Conservation (phyloP, 2,797 vertebrate species). For the Enteromius trimaculatus region DNA sequence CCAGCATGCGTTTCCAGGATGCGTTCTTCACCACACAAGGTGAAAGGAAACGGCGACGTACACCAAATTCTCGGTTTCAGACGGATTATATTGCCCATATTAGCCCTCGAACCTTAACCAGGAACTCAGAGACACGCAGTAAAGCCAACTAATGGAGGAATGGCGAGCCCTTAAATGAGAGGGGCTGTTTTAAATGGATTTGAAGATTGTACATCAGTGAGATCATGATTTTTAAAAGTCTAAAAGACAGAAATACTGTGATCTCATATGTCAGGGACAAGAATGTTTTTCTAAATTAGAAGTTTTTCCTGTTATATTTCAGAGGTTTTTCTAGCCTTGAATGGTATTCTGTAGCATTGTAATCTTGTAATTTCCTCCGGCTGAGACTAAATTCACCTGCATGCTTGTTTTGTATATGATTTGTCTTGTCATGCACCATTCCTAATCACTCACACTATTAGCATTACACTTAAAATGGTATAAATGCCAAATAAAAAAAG, state of each 20-base stretch:
- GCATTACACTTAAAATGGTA: constrained; percentile 1
- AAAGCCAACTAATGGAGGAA: constrained; percentile 48
- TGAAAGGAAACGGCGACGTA: constrained; percentile 90
- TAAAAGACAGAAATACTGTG: constrained; percentile 15
- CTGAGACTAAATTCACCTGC: constrained; percentile 31
- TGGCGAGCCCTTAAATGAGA: background rate
- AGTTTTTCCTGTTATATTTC: constrained; percentile 45
- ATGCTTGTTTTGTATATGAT: constrained; percentile 47
- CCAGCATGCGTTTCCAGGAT: constrained; percentile 95
- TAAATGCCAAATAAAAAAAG: constrained; percentile 21
- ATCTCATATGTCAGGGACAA: constrained; percentile 43
- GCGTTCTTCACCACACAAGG: constrained; percentile 89
- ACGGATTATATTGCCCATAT: constrained; percentile 87
- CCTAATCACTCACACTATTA: constrained; percentile 38
- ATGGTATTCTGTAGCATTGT: background rate
- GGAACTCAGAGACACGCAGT: constrained; percentile 41
- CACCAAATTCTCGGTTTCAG: constrained; percentile 92
- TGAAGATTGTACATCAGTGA: constrained; percentile 37
- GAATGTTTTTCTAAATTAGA: constrained; percentile 52
- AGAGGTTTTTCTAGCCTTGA: constrained; percentile 38
- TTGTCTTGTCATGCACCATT: constrained; percentile 36
- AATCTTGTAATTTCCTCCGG: constrained; percentile 11
- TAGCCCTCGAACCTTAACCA: constrained; percentile 50
- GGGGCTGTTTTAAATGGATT: background rate
- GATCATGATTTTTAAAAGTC: constrained; percentile 29